These are phyloP conservation scores for Dicerorhinus sumatrensis DNA, from an alignment of 2,113 vertebrate genomes.

Conservation along the genomic window DNA sequence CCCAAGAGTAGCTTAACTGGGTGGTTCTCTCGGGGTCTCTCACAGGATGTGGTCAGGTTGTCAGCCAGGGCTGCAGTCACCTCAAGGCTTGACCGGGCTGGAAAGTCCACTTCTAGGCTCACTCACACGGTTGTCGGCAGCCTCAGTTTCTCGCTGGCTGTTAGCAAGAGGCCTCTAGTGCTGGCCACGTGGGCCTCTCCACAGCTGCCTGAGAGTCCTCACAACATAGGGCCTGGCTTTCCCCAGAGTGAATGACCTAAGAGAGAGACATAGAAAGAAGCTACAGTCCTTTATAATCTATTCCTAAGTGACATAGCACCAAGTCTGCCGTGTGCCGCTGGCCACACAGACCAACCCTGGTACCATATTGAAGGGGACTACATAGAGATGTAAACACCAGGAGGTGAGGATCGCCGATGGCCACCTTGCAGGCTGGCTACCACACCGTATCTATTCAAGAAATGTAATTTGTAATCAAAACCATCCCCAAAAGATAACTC, in stretches of 20 bases:
- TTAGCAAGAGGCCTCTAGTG: not conserved
- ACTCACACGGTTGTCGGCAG: not conserved
- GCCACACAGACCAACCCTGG: not conserved
- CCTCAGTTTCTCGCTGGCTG: not conserved
- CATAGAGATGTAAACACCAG: not conserved
- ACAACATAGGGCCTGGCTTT: not conserved
- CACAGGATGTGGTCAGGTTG: not conserved
- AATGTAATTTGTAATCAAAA: not conserved
- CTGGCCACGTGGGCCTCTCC: not conserved
- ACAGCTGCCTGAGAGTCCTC: not conserved
- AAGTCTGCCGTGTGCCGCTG: not conserved
- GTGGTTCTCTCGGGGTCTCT: not conserved
- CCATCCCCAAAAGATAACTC: not conserved
- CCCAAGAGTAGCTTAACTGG: not conserved
- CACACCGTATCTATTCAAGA: not conserved
- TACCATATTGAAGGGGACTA: not conserved
- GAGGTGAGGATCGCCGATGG: too few relatives aligned
- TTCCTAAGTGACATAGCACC: not conserved
- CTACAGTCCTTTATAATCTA: not conserved
- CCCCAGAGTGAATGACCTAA: not conserved
- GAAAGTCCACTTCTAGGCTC: not conserved
- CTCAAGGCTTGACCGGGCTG: not conserved
- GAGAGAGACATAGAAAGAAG: not conserved
- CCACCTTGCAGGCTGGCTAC: not conserved
- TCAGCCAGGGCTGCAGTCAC: not conserved